Base-by-base conservation (phyloP, 1,140 invertebrate species). In the Pseudomyrmex gracilis region DNA sequence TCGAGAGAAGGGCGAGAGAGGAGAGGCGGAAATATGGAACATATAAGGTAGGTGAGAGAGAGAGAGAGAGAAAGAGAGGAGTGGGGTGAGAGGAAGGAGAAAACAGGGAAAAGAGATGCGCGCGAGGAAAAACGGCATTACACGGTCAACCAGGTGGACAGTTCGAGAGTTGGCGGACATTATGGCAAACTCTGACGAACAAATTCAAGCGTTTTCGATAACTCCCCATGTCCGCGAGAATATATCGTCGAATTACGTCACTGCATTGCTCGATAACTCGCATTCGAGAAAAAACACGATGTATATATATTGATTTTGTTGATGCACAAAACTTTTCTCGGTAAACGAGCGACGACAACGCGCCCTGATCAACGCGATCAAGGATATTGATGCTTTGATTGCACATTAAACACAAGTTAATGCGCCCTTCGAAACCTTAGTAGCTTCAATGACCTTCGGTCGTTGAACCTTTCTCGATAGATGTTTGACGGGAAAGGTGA, bases 221-320 rank as follows among this genome's bases (percentile, higher is more conserved):
- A 89, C 85, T 85, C 45, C 24, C 53, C 20, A 51, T 34, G 73
- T 15, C 12, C 61, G 49, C 61, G 34, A n/a, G 61, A 51, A 64
- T 85, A 70, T 86, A 87, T 90, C 83, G 85, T 66, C 43, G 84
- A 85, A 85, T 89, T 90, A 73, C 90, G 87, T 90, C 87, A 90
- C 82, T 74, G 58, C 78, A 47, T 12, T 20, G 68, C 34, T 34
- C 34, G 34, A 82, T 91, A 87, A 84, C 88, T 90, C 83, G 87
- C 85, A 90, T 91, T 90, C 84, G 34, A 34, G 83, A 83, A 86
- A 83, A 86, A 87, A 66, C 84, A 24, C 22, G 34, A n/a, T n/a
- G 22, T 63, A 43, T 73, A 17, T 63, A 43, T 73, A 77, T 78
- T 73, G 82, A 78, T 84, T 77, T 84, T 84, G 60, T 43, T 17